Evolutionary conservation across 2,113 vertebrate species (phyloP).

Genomic region (Malaclemys terrapin): DNA sequence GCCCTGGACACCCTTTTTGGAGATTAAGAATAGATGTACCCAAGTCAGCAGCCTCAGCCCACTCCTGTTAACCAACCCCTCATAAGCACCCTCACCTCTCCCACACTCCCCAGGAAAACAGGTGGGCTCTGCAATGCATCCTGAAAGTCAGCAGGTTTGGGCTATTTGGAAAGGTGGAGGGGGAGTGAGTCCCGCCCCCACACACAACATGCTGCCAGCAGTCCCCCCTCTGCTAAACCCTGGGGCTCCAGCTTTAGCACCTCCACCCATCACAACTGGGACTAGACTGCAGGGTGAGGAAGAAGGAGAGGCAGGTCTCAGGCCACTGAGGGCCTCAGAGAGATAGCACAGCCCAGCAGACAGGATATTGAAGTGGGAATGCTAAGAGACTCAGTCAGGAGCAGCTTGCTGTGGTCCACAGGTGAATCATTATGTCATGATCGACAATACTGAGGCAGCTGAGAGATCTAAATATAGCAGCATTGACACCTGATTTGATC

Average conservation of each 20-base stretch:
- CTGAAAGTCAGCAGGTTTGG: background rate
- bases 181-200: background rate
- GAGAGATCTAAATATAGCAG: constrained; percentile 22
- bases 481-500: constrained; percentile 4
- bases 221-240: background rate
- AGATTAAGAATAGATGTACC: background rate
- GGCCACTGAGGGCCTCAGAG: background rate
- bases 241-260: constrained; percentile 16
- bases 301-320: background rate
- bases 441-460: background rate
- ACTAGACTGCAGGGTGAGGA: constrained; percentile 12
- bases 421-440: background rate
- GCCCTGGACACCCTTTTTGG: background rate
- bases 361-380: background rate
- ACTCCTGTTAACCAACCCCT: background rate
- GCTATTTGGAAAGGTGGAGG: background rate
- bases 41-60: background rate
- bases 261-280: background rate
- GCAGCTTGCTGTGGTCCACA: background rate
- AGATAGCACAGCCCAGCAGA: background rate
- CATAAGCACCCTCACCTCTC: background rate
- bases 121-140: background rate
- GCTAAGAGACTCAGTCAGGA: background rate
- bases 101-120: background rate
- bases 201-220: background rate